phyloP scores from a whole-genome alignment of 2,888 invertebrate species.

The Adelognathus sp. region DNA sequence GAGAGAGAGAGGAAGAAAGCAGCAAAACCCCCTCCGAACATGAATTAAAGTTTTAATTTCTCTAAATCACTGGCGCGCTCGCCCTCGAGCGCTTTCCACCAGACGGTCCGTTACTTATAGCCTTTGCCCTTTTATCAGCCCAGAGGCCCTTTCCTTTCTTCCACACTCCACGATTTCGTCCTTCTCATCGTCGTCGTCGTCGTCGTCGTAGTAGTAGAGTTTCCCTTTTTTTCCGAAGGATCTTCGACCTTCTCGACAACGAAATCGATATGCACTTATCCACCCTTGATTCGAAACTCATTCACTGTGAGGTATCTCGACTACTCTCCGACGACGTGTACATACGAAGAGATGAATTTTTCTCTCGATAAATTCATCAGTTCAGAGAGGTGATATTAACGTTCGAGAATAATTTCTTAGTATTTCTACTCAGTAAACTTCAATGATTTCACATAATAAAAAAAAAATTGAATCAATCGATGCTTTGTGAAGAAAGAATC shows the following conservation, averaged over 20 bases:
- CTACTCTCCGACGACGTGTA: too few species aligned
- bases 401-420: too few species aligned
- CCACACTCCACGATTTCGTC: constrained; percentile 46
- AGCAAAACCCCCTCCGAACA: constrained; percentile 73
- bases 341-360: too few species aligned
- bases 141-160: constrained; percentile 55
- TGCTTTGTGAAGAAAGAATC: too few species aligned
- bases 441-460: too few species aligned
- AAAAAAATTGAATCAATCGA: too few species aligned
- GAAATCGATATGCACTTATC: constrained; percentile 77
- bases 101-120: constrained; percentile 80
- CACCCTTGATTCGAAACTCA: constrained; percentile 65
- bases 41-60: constrained; percentile 82
- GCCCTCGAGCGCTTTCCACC: constrained; percentile 77
- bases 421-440: too few species aligned
- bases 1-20: constrained; percentile 43
- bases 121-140: constrained; percentile 77
- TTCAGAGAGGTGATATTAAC: too few species aligned
- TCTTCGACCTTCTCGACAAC: constrained; percentile 68
- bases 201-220: constrained; percentile 27
- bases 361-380: too few species aligned
- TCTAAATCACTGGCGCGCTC: constrained; percentile 78
- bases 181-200: constrained; percentile 20
- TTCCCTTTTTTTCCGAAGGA: constrained; percentile 67
- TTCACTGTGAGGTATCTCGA: too few species aligned